Percentiles rank a stretch among this genome's conserved stretches.
Conservation (phyloP, 2,113 vertebrate genomes). For the Noturus placidus region DNA sequence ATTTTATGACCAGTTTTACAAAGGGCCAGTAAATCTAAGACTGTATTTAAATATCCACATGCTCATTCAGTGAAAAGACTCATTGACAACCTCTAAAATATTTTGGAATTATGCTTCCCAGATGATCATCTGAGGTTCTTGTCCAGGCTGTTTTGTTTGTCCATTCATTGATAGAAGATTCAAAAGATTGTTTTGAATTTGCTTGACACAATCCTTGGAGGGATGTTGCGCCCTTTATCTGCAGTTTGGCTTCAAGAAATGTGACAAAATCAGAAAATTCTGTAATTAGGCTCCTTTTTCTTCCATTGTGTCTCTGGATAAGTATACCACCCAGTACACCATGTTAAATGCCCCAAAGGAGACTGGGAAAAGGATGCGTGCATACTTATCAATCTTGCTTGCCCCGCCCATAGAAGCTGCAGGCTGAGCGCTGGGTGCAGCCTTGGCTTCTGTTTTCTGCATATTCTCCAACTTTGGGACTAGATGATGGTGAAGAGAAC, state of each 20-base stretch:
- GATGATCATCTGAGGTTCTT: slow-evolving; percentile 48
- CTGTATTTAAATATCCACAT: slow-evolving; percentile 51
- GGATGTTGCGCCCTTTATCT: slow-evolving; percentile 37
- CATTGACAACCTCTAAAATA: slow-evolving; percentile 47
- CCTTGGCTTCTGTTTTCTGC: slow-evolving; percentile 80
- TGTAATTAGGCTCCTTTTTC: slow-evolving; percentile 80
- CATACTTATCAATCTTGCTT: slow-evolving; percentile 99
- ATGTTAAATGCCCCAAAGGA: slow-evolving; percentile 98
- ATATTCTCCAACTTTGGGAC: slow-evolving; percentile 86
- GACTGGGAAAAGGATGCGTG: slow-evolving; percentile 96
- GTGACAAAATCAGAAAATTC: slow-evolving; percentile 71
- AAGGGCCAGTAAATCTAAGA: slow-evolving; percentile 31
- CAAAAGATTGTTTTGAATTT: slow-evolving; percentile 44
- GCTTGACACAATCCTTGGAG: slow-evolving; percentile 46
- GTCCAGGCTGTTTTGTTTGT: slow-evolving; percentile 46
- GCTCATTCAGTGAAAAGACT: slow-evolving; percentile 53
- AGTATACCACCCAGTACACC: slow-evolving; percentile 99
- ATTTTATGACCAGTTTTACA: slow-evolving; percentile 34
- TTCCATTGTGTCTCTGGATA: slow-evolving; percentile 96
- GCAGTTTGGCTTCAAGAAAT: slow-evolving; percentile 40
- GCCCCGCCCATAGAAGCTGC: slow-evolving; percentile 81
- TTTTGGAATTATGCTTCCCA: slow-evolving; percentile 33
- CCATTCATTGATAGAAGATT: slow-evolving; percentile 47
- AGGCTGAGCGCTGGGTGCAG: slow-evolving; percentile 71
- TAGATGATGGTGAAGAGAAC: slow-evolving; percentile 80